Evolutionary conservation across 1,140 invertebrate species (phyloP).

Genomic region (Caenorhabditis brenneri): DNA sequence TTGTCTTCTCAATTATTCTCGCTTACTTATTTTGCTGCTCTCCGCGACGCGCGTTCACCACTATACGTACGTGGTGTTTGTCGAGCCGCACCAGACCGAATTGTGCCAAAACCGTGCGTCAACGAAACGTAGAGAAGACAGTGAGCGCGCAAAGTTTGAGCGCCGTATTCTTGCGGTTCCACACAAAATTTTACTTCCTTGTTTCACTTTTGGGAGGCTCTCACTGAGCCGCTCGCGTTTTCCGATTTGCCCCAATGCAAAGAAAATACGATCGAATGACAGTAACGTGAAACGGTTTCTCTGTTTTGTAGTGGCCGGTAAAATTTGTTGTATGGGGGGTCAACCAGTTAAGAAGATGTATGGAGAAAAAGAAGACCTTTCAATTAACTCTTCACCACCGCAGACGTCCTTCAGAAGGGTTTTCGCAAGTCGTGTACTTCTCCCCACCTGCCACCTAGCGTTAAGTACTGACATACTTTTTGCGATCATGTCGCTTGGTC

Average conservation of each 20-base stretch:
- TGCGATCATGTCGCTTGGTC: not conserved
- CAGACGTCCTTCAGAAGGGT: constrained; percentile 23
- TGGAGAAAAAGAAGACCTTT: constrained; percentile 19
- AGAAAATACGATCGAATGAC: constrained; percentile 34
- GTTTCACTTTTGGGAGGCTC: constrained; percentile 28
- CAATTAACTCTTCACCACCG: constrained; percentile 26
- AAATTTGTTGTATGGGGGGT: constrained; percentile 22
- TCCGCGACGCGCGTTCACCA: constrained; percentile 22
- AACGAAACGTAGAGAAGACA: constrained; percentile 26
- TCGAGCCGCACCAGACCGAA: constrained; percentile 14
- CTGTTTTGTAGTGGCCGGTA: not conserved
- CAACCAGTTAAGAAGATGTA: not conserved
- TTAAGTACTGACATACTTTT: constrained; percentile 39
- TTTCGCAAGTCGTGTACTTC: constrained; percentile 9
- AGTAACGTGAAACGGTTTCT: constrained; percentile 38
- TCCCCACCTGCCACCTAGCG: constrained; percentile 7
- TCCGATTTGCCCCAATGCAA: constrained; percentile 23
- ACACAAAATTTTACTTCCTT: constrained; percentile 22
- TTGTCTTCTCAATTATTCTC: constrained; percentile 38
- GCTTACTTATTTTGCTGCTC: constrained; percentile 31
- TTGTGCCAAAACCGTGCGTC: constrained; percentile 35
- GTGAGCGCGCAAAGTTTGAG: constrained; percentile 12
- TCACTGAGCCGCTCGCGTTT: constrained; percentile 21
- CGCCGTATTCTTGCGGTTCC: not conserved
- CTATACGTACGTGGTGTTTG: constrained; percentile 43